A percentile compares a stretch with the other conserved stretches of the same genome.
Evolutionary conservation across 1,140 invertebrate genomes (phyloP).

Genomic region (Pantala flavescens): DNA sequence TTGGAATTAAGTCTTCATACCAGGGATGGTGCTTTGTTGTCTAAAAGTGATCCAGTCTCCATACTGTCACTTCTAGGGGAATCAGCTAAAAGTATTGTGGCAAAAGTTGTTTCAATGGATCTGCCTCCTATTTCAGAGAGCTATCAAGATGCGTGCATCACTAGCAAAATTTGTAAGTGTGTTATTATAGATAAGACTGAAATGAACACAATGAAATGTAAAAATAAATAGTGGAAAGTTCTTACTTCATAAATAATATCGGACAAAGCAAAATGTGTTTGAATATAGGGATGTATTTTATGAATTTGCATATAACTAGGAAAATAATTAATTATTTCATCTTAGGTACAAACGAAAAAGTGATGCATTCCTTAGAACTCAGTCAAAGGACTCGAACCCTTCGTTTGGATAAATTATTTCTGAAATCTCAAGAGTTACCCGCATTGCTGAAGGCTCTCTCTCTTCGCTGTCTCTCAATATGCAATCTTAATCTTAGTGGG

Average conservation of each 20-base stretch:
- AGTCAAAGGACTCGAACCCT: not conserved
- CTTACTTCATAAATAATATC: too few relatives aligned
- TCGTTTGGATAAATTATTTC: not conserved
- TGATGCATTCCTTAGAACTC: not conserved
- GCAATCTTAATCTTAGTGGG: not conserved
- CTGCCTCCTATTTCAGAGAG: not conserved
- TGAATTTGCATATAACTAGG: too few relatives aligned
- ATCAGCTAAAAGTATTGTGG: not conserved
- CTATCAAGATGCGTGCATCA: not conserved
- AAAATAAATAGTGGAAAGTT: too few relatives aligned
- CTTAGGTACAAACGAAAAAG: too few relatives aligned
- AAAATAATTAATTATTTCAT: too few relatives aligned
- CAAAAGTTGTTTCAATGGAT: not conserved
- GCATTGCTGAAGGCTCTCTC: not conserved
- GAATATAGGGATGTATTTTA: too few relatives aligned
- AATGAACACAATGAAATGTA: too few relatives aligned
- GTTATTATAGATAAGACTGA: too few relatives aligned
- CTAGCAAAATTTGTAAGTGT: not conserved
- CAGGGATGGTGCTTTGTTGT: not conserved
- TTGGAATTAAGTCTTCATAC: not conserved
- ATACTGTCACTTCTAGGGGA: not conserved
- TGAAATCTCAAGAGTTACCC: not conserved
- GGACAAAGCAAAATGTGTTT: too few relatives aligned
- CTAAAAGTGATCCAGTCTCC: not conserved
- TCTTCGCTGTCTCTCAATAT: not conserved